Conservation (phyloP, 2,888 invertebrate species). For the Belgica antarctica region DNA sequence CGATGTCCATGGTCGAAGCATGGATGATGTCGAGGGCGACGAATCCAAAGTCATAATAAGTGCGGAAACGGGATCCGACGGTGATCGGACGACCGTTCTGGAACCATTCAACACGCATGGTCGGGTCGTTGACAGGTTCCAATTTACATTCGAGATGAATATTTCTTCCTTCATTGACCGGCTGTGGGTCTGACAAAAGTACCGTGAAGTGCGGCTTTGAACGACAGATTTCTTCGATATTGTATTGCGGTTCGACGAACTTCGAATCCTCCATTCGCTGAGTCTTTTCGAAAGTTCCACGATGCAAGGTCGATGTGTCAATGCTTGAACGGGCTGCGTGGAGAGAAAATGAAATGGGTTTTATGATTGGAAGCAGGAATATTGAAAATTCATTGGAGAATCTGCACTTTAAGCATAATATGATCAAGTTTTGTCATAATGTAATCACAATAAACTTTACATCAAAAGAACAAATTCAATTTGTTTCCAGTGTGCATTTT, state of each 20-base stretch:
- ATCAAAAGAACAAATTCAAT: background rate
- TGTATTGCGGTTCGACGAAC: slow-evolving; percentile 82
- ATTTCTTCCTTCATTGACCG: slow-evolving; percentile 82
- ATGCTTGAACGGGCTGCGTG: slow-evolving; percentile 78
- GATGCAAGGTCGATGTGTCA: slow-evolving; percentile 88
- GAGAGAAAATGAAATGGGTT: slow-evolving; percentile 47
- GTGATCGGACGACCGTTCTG: slow-evolving; percentile 88
- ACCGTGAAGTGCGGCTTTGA: slow-evolving; percentile 93
- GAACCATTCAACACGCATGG: slow-evolving; percentile 94
- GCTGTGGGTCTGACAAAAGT: slow-evolving; percentile 81
- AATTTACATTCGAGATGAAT: slow-evolving; percentile 88
- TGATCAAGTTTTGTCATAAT: background rate
- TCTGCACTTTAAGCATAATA: too few species aligned
- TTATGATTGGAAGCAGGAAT: background rate
- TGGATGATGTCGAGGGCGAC: slow-evolving; percentile 94
- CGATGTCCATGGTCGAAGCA: slow-evolving; percentile 89
- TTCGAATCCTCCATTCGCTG: slow-evolving; percentile 80
- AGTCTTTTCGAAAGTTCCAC: slow-evolving; percentile 81
- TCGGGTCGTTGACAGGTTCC: slow-evolving; percentile 94
- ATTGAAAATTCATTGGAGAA: too few species aligned
- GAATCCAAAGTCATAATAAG: slow-evolving; percentile 96
- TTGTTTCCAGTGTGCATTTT: background rate
- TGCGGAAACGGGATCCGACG: slow-evolving; percentile 87
- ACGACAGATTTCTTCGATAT: slow-evolving; percentile 88
- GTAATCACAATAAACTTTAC: background rate